Base-by-base conservation (phyloP, 2,888 invertebrate species). In the Epirrita christyi region DNA sequence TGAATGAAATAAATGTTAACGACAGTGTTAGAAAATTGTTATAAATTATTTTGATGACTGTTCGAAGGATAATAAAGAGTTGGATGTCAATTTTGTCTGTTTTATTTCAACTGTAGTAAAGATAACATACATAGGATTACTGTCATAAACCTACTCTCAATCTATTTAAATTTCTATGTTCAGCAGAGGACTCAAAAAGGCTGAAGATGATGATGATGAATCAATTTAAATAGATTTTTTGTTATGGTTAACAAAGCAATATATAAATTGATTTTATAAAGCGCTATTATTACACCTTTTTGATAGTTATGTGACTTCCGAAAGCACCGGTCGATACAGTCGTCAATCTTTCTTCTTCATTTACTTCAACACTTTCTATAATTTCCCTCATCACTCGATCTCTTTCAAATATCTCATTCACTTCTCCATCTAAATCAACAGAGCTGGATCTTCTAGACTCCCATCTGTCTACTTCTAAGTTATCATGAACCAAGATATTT, bases 11-110 rank as follows among this genome's bases (percentile, higher is more conserved):
- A 85, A 84, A 90, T 92, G 89, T 90, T 84, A 89, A 88, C 88
- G 86, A 88, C 92, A 92, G 91, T 92, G 91, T 92, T 91, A 91
- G 92, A 92, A 92, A 92, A 91, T 92, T 92, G 92, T 93, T 92
- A 92, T 92, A 93, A 93, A 93, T 93, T 93, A 92, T 93, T 92
- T 93, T 93, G 92, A 93, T 92, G 92, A 93, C 92, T 92, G 92
- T 92, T 92, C 92, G 89, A 92, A 92, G 83, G 88, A 92, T 92
- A 93, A 93, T 93, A 93, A 92, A 93, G 92, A 92, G 92, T 92
- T 93, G 92, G 92, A 93, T 93, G 92, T 93, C 92, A 92, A 45
- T 75, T 76, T 73, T 63, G 73, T 73, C 74, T 75, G 78, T 86
- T 75, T 81, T 85, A 85, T 80, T 71, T 63, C 21, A 48, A 27